phyloP scores from a whole-genome alignment of 64 coral and sea anemone genomes.

The Actinia equina region DNA sequence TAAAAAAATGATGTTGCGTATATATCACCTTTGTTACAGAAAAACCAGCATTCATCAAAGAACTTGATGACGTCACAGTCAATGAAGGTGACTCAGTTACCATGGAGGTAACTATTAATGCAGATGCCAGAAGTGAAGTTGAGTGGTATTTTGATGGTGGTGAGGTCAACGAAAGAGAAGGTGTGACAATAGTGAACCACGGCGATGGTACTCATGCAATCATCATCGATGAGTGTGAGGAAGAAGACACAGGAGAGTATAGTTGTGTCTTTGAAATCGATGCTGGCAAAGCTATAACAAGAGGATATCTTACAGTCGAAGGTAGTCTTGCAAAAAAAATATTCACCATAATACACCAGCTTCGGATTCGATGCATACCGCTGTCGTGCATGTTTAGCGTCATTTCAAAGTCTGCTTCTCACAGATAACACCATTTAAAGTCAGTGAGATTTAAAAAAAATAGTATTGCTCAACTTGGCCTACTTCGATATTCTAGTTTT shows the following conservation, averaged over 20 bases:
- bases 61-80: conserved; percentile 46
- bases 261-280: conserved; percentile 50
- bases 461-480: too few species aligned
- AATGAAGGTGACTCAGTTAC: conserved; percentile 58
- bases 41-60: conserved; percentile 43
- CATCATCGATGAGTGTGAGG: conserved; percentile 45
- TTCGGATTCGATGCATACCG: too few species aligned
- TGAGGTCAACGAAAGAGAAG: conserved; percentile 26
- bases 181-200: conserved; percentile 30
- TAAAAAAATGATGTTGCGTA: too few species aligned
- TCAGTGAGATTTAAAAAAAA: too few species aligned
- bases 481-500: too few species aligned
- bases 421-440: too few species aligned
- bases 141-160: conserved; percentile 63
- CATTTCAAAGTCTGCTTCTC: too few species aligned
- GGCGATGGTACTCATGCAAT: conserved; percentile 32
- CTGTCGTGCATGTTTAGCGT: too few species aligned
- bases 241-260: conserved; percentile 69
- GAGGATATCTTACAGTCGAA: conserved; percentile 66
- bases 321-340: background rate
- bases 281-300: conserved; percentile 39
- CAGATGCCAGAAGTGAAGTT: conserved; percentile 37
- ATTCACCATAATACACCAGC: too few species aligned
- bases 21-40: background rate
- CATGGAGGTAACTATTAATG: conserved; percentile 46